Evolutionary conservation across 1,140 invertebrate species (phyloP).

Genomic region (Bactericera cockerelli): DNA sequence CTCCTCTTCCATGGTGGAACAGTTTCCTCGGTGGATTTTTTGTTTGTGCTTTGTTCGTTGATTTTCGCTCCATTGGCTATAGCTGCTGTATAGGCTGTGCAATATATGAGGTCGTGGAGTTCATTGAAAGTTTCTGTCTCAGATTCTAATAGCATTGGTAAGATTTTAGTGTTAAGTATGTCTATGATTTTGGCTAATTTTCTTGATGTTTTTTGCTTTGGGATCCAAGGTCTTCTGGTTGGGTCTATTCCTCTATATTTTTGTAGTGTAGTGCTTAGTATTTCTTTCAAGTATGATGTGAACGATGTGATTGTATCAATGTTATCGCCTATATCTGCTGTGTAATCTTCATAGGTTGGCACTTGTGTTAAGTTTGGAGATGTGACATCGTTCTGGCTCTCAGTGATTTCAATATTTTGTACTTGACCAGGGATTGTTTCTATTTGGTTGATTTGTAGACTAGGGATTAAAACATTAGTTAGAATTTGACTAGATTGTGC

Average conservation of each 20-base stretch:
- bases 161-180: neutral
- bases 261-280: too few species aligned
- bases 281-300: too few species aligned
- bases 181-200: neutral
- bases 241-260: neutral
- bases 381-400: too few species aligned
- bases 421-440: too few species aligned
- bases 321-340: too few species aligned
- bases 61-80: neutral
- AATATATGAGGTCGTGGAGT: neutral
- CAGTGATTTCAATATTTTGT: too few species aligned
- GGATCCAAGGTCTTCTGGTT: neutral
- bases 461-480: too few species aligned
- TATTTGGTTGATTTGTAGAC: too few species aligned
- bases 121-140: neutral
- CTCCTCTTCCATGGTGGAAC: neutral
- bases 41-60: neutral
- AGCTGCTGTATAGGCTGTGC: neutral
- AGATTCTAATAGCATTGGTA: neutral
- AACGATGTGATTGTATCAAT: too few species aligned
- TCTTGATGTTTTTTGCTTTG: neutral
- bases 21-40: neutral
- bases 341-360: too few species aligned
- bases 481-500: too few species aligned
- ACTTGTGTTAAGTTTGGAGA: too few species aligned